Percentiles rank a stretch among this genome's conserved stretches.
Conservation (phyloP, 30 jellyfish, hydroid and myxozoan species). For the Catostylus mosaicus region DNA sequence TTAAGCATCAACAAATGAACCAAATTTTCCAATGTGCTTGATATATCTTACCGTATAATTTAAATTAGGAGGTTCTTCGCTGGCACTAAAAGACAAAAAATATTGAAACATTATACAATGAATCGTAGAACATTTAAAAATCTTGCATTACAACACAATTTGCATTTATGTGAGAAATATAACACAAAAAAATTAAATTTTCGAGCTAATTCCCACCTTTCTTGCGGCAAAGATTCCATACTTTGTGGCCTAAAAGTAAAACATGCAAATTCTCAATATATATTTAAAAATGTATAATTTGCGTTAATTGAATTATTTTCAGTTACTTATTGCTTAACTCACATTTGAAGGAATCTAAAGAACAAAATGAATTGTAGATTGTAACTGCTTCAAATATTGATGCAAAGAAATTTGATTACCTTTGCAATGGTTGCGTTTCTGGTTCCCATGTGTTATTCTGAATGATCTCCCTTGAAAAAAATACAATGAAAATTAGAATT, state of each 20-base stretch:
- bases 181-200: too few species aligned
- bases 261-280: not conserved
- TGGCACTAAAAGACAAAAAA: not conserved
- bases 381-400: not conserved
- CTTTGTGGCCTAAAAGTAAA: conserved; percentile 28
- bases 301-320: too few species aligned
- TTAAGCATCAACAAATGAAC: too few species aligned
- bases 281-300: not conserved
- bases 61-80: not conserved
- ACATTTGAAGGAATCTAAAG: too few species aligned
- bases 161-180: too few species aligned
- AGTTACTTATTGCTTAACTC: too few species aligned
- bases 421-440: conserved; percentile 39
- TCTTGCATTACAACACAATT: too few species aligned
- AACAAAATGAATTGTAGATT: too few species aligned
- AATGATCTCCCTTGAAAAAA: conserved; percentile 14
- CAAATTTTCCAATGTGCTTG: too few species aligned
- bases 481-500: too few species aligned
- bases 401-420: conserved; percentile 7
- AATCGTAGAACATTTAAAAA: too few species aligned
- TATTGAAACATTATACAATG: too few species aligned
- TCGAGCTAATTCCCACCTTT: conserved; percentile 15
- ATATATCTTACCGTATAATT: conserved; percentile 11
- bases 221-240: conserved; percentile 24
- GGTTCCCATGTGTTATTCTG: conserved; percentile 52